These are phyloP conservation scores for Scopus umbretta DNA, from an alignment of 2,113 vertebrate species.

Conservation along the genomic window DNA sequence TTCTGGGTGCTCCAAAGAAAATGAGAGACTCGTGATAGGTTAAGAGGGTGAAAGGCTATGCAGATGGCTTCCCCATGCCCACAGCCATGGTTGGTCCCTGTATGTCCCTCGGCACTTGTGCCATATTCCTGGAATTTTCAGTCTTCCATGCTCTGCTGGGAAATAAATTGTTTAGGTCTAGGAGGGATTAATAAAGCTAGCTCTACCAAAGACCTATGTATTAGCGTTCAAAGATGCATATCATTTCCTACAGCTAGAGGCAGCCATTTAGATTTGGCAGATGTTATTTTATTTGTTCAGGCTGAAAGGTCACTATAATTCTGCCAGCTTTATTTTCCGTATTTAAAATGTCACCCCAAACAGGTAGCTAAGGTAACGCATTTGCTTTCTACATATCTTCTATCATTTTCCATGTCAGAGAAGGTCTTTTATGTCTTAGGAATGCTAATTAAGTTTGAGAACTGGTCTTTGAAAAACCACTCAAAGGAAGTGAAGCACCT, in stretches of 20 bases:
- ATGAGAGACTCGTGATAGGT: neutral
- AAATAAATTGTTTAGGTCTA: neutral
- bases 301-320: constrained; percentile 69
- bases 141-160: neutral
- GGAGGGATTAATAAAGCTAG: neutral
- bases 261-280: constrained; percentile 46
- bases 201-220: neutral
- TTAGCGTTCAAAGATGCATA: constrained; percentile 16
- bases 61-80: neutral
- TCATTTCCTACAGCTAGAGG: constrained; percentile 32
- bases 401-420: constrained; percentile 41
- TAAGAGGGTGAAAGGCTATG: neutral
- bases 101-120: neutral
- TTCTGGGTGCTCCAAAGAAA: neutral
- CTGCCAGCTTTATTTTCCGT: constrained; percentile 49
- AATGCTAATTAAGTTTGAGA: constrained; percentile 60
- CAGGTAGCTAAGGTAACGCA: constrained; percentile 51
- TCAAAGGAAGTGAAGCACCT: neutral
- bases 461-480: neutral
- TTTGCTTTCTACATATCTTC: constrained; percentile 57
- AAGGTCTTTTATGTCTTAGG: constrained; percentile 61
- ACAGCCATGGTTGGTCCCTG: neutral
- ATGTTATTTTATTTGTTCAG: constrained; percentile 63
- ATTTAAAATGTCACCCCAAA: constrained; percentile 67
- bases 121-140: neutral